phyloP scores from a whole-genome alignment of 2,113 vertebrate species.

The Columba livia region DNA sequence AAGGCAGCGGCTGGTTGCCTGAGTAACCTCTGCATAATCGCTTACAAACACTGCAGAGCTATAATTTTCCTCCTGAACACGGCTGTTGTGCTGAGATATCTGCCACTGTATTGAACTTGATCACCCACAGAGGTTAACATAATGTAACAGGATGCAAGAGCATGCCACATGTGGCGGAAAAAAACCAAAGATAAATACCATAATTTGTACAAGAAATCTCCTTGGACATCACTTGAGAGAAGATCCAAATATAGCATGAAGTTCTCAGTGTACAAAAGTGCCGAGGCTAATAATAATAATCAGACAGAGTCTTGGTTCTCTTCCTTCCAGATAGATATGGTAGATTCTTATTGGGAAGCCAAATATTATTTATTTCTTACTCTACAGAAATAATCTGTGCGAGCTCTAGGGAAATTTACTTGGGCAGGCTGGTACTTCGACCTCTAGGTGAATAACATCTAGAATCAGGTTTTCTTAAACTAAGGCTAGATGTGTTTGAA shows the following conservation, averaged over 20 bases:
- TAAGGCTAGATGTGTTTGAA: not conserved
- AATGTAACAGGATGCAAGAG: not conserved
- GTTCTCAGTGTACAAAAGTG: not conserved
- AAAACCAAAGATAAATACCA: not conserved
- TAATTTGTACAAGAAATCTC: not conserved
- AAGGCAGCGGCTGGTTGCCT: slow-evolving; percentile 52
- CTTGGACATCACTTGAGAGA: not conserved
- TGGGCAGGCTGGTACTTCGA: not conserved
- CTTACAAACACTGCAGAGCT: slow-evolving; percentile 31
- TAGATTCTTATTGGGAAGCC: not conserved
- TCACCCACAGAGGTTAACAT: slow-evolving; percentile 13
- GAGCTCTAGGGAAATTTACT: not conserved
- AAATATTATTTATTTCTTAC: not conserved
- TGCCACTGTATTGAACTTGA: slow-evolving; percentile 16
- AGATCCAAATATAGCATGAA: not conserved
- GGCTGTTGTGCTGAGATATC: not conserved
- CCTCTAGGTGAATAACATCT: not conserved
- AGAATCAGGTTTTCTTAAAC: not conserved
- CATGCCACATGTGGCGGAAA: not conserved
- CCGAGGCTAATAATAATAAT: not conserved
- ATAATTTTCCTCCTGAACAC: slow-evolving; percentile 49
- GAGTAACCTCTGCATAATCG: slow-evolving; percentile 48
- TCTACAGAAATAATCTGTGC: not conserved
- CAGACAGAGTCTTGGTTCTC: not conserved
- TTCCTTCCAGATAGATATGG: not conserved